Conservation (phyloP, 2,113 vertebrate species). For the Nerophis ophidion region DNA sequence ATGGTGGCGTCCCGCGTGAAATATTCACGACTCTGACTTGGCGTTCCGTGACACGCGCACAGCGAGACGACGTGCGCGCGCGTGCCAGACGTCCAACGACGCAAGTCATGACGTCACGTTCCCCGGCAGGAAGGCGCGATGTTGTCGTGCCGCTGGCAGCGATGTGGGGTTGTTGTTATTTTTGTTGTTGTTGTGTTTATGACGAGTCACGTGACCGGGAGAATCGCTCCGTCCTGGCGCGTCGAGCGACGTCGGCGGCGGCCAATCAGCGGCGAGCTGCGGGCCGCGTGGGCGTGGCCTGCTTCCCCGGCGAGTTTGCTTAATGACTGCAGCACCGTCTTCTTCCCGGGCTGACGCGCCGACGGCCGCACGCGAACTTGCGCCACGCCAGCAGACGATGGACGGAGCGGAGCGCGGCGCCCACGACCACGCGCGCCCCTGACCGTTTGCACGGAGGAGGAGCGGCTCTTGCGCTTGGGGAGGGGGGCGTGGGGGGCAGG, state of each 20-base stretch:
- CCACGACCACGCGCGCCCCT: conserved; percentile 67
- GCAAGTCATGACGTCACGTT: no score
- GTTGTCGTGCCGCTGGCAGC: no score
- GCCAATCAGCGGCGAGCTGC: conserved; percentile 56
- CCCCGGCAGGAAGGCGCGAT: no score
- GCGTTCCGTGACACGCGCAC: no score
- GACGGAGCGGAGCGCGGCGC: conserved; percentile 74
- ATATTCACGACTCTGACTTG: no score
- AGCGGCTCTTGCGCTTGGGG: conserved; percentile 8
- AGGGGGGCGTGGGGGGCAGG: conserved; percentile 13
- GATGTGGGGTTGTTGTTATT: no score
- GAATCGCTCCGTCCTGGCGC: not conserved
- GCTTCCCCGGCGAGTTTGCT: conserved; percentile 83
- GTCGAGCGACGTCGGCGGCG: conserved; percentile 50
- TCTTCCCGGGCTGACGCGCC: conserved; percentile 58
- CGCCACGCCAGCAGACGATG: conserved; percentile 78
- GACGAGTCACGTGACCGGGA: conserved; percentile 14
- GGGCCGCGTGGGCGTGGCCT: conserved; percentile 77
- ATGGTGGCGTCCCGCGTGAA: no score
- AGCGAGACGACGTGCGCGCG: no score
- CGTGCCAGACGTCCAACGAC: no score
- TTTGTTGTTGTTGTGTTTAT: no score
- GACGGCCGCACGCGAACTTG: conserved; percentile 21
- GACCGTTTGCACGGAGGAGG: conserved; percentile 63
- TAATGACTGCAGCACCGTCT: conserved; percentile 98